Conservation (phyloP, 2,113 vertebrate species). For the Microtus richardsoni region DNA sequence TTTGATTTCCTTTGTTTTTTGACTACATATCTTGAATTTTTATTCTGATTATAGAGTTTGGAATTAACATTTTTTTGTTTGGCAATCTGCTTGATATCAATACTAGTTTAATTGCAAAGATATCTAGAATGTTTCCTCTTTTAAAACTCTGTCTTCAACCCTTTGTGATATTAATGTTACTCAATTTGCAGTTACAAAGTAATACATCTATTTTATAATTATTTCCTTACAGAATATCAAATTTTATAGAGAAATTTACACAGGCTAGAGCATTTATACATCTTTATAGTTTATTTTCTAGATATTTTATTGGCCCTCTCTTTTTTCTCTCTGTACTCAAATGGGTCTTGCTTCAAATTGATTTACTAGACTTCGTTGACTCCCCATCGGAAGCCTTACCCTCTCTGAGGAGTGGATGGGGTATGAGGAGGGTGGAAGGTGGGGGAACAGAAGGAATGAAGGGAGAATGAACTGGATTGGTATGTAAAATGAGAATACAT, state of each 20-base stretch:
- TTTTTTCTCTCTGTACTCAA: not conserved
- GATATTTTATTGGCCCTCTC: not conserved
- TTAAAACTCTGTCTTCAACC: not conserved
- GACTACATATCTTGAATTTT: not conserved
- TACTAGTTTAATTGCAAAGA: not conserved
- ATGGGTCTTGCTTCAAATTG: not conserved
- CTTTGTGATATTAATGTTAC: not conserved
- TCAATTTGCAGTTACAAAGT: not conserved
- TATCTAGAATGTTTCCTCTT: not conserved
- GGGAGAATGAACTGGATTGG: too few species aligned
- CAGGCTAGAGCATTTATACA: not conserved
- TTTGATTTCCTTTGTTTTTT: not conserved
- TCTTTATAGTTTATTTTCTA: not conserved
- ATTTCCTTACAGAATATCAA: not conserved
- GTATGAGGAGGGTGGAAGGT: too few species aligned
- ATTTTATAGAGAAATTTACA: not conserved
- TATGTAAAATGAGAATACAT: too few species aligned
- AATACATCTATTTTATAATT: not conserved
- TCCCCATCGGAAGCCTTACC: fast-evolving
- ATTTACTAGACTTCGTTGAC: too few species aligned
- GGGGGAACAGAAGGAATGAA: too few species aligned
- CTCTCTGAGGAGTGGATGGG: too few species aligned
- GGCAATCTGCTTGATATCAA: not conserved
- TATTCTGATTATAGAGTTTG: not conserved
- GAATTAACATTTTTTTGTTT: not conserved